Evolutionary conservation across 1,140 invertebrate genomes (phyloP).

Genomic region (Chlorops oryzae): DNA sequence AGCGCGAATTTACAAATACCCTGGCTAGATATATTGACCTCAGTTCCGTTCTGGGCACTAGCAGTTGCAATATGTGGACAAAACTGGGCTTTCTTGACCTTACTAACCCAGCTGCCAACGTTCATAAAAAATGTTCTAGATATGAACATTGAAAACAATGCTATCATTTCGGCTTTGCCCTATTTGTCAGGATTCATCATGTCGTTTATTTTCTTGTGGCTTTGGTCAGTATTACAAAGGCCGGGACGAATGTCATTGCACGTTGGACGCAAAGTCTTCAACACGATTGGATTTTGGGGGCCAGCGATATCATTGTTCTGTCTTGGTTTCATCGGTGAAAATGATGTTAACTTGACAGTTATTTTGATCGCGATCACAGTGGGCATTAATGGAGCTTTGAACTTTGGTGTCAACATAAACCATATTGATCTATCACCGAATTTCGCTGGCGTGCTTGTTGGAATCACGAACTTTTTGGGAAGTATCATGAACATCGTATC

Average conservation of each 20-base stretch:
- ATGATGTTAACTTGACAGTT: conserved; percentile 53
- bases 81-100: conserved; percentile 89
- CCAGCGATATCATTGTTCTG: conserved; percentile 59
- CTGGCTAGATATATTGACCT: conserved; percentile 75
- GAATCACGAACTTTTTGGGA: conserved; percentile 70
- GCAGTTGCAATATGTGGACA: conserved; percentile 77
- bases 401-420: conserved; percentile 64
- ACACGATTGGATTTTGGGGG: conserved; percentile 57
- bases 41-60: conserved; percentile 75
- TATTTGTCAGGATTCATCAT: conserved; percentile 68
- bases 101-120: conserved; percentile 88
- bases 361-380: conserved; percentile 63
- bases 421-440: conserved; percentile 73
- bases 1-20: too few relatives aligned
- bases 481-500: conserved; percentile 68
- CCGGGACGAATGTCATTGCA: conserved; percentile 53
- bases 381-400: conserved; percentile 69
- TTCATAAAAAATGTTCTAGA: too few relatives aligned
- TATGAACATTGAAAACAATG: conserved; percentile 70
- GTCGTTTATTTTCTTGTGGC: conserved; percentile 61
- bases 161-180: conserved; percentile 70
- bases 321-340: conserved; percentile 55
- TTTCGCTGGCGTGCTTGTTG: conserved; percentile 63
- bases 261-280: conserved; percentile 61
- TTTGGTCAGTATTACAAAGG: conserved; percentile 58